These are phyloP conservation scores for Idaea biselata DNA, from an alignment of 2,888 invertebrate species.

Conservation along the genomic window DNA sequence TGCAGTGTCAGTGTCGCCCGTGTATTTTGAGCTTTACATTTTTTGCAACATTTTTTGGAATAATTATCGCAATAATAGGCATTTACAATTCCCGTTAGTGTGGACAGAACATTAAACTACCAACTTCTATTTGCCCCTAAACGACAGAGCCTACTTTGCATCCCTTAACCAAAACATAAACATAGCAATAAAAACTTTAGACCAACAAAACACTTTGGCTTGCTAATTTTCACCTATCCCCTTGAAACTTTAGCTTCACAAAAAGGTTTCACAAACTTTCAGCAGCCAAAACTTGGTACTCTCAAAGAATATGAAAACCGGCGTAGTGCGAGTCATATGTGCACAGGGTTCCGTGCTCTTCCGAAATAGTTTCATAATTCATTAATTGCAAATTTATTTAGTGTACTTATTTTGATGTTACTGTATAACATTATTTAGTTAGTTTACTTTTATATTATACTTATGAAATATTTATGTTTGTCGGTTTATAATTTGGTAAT, in stretches of 20 bases:
- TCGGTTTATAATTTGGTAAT: no score
- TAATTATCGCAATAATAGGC: no score
- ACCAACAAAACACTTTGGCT: conserved; percentile 16
- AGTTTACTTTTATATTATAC: no score
- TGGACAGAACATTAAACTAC: no score
- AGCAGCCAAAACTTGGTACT: conserved; percentile 13
- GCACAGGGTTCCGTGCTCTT: background rate
- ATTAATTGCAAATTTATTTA: no score
- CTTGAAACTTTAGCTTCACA: conserved; percentile 13
- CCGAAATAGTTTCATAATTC: background rate
- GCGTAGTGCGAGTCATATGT: background rate
- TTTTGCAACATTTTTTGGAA: no score
- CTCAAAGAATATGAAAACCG: conserved; percentile 10
- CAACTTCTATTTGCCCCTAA: background rate
- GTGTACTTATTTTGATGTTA: no score
- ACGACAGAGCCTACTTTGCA: conserved; percentile 4
- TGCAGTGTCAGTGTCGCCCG: no score
- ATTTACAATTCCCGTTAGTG: no score
- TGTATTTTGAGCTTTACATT: no score
- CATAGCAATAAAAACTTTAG: conserved; percentile 11
- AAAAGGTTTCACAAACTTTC: conserved; percentile 14
- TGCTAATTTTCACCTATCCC: conserved; percentile 15
- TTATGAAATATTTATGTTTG: no score
- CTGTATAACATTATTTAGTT: no score
- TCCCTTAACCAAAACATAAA: conserved; percentile 3